Conservation (phyloP, 2,113 vertebrate genomes). For the Leptocoma aspasia region DNA sequence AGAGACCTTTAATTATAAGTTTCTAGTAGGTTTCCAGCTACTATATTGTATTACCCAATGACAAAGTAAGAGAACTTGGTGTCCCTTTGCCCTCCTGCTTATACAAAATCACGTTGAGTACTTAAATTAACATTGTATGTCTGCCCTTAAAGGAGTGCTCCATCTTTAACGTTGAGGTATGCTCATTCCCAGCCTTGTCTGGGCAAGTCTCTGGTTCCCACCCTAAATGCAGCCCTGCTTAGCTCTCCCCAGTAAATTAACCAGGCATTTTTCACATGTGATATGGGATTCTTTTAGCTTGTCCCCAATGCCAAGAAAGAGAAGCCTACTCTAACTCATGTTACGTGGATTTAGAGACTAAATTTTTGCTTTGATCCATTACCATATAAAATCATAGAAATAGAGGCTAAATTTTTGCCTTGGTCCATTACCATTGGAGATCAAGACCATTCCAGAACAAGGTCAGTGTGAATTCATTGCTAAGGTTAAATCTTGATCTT, state of each 20-base stretch:
- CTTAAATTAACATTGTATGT: not conserved
- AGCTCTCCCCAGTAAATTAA: not conserved
- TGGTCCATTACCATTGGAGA: not conserved
- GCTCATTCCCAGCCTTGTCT: not conserved
- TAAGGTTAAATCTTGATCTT: not conserved
- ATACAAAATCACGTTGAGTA: not conserved
- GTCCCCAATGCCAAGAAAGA: not conserved
- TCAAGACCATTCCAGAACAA: not conserved
- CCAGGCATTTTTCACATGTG: not conserved
- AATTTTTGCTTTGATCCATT: not conserved
- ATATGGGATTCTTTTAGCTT: not conserved
- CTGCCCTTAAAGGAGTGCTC: not conserved
- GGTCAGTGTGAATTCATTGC: not conserved
- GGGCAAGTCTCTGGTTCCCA: not conserved
- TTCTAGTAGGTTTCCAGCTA: not conserved
- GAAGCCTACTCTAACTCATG: not conserved
- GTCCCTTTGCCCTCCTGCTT: not conserved
- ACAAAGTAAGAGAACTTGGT: not conserved
- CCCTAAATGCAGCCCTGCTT: not conserved
- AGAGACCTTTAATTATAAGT: slow-evolving; percentile 39
- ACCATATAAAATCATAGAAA: not conserved
- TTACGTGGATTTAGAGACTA: not conserved
- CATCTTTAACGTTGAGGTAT: not conserved
- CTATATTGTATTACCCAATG: not conserved
- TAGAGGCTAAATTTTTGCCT: not conserved